A percentile compares a stretch with the other conserved stretches of the same genome.
These are phyloP conservation scores for Willisornis vidua DNA, from an alignment of 2,113 vertebrate genomes.

Conservation along the genomic window DNA sequence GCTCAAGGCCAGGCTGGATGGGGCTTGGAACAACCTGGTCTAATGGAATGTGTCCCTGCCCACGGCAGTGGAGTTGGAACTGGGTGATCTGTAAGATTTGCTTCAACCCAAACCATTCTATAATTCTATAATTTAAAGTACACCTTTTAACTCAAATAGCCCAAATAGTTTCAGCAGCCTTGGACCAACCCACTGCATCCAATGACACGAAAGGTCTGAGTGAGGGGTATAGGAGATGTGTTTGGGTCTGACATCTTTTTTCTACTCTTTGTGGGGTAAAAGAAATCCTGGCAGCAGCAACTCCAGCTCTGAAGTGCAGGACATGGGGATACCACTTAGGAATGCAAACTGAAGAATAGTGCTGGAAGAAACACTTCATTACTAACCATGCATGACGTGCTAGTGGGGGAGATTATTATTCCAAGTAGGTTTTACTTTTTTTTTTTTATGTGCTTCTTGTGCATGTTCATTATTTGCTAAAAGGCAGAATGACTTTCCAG, in stretches of 20 bases:
- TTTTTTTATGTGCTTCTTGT: background rate
- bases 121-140: background rate
- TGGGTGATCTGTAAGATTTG: background rate
- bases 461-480: constrained; percentile 11
- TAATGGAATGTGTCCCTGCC: background rate
- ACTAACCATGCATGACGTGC: background rate
- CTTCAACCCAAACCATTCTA: background rate
- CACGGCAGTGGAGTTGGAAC: background rate
- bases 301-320: background rate
- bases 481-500: background rate
- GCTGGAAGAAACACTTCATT: background rate
- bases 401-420: background rate
- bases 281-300: background rate
- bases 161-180: background rate
- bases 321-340: background rate
- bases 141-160: background rate
- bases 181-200: background rate
- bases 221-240: background rate
- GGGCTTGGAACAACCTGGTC: background rate
- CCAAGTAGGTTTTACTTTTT: background rate
- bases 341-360: background rate
- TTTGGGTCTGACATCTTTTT: background rate
- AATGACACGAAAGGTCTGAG: background rate
- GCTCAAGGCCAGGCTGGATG: background rate
- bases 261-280: background rate